phyloP scores from a whole-genome alignment of 1,140 invertebrate species.

The Laodelphax striatellus region DNA sequence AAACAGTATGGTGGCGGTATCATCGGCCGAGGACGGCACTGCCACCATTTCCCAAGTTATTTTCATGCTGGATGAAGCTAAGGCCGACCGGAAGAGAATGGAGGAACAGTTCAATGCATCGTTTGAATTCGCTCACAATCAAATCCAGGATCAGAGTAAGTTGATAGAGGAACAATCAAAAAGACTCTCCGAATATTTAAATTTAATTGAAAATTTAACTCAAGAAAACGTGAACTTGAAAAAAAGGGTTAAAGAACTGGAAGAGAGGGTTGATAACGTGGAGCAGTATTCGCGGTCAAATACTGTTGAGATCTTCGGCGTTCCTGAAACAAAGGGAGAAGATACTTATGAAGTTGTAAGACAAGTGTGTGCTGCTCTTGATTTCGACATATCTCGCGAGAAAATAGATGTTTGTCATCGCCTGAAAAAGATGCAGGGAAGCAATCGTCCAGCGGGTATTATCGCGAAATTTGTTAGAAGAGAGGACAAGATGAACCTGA shows the following conservation, averaged over 20 bases:
- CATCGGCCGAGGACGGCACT: neutral
- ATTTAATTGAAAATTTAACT: neutral
- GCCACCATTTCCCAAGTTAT: constrained; percentile 5
- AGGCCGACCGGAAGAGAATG: constrained; percentile 15
- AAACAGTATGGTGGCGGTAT: neutral
- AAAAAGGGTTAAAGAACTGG: neutral
- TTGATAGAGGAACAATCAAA: neutral
- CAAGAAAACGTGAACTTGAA: constrained; percentile 1
- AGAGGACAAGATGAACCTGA: neutral
- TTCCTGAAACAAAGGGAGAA: neutral
- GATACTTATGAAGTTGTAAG: constrained; percentile 3
- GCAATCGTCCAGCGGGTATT: neutral
- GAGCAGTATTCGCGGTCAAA: constrained; percentile 3
- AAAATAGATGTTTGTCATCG: constrained; percentile 3
- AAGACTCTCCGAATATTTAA: neutral
- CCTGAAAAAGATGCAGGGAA: neutral
- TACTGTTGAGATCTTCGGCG: constrained; percentile 2
- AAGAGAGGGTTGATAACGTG: neutral
- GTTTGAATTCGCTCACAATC: neutral
- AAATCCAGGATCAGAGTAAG: constrained; percentile 4
- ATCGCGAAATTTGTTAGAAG: constrained; percentile 6
- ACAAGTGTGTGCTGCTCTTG: constrained; percentile 2
- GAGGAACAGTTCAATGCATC: constrained; percentile 12
- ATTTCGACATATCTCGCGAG: neutral
- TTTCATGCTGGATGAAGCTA: constrained; percentile 5